phyloP scores from a whole-genome alignment of 1,140 invertebrate species.

The Eciton burchellii region DNA sequence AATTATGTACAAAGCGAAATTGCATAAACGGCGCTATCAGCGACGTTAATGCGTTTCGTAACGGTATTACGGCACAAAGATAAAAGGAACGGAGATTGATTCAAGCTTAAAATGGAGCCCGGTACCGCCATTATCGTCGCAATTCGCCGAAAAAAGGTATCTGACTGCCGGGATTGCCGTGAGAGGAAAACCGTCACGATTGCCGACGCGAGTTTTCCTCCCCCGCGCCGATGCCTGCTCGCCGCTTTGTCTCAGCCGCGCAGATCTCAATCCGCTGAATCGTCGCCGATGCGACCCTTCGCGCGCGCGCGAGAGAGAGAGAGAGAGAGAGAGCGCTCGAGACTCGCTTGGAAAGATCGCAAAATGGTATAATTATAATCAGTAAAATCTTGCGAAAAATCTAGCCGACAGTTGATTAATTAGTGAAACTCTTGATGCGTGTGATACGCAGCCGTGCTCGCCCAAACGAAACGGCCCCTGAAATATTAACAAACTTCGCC shows the following conservation, averaged over 20 bases:
- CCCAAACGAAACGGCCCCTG: neutral
- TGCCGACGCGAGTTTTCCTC: too few species aligned
- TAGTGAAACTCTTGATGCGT: neutral
- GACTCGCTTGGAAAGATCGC: too few species aligned
- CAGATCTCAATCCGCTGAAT: too few species aligned
- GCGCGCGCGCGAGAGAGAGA: too few species aligned
- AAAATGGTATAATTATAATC: constrained; percentile 32
- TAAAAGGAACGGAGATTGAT: neutral
- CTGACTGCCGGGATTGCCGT: too few species aligned
- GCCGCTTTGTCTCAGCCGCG: too few species aligned
- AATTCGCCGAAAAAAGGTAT: too few species aligned
- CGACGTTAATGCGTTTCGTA: neutral
- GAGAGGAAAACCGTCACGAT: too few species aligned
- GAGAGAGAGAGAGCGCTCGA: too few species aligned
- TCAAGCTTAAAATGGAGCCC: neutral
- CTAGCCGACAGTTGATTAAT: constrained; percentile 5
- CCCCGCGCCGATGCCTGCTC: too few species aligned
- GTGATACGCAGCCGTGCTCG: too few species aligned
- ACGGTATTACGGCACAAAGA: neutral
- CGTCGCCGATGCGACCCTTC: too few species aligned
- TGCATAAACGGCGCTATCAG: constrained; percentile 11
- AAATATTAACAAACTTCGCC: constrained; percentile 24
- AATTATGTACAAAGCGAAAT: constrained; percentile 45
- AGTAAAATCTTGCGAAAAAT: neutral
- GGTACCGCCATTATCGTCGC: neutral